These are phyloP conservation scores for Drosophila littoralis DNA, from an alignment of 1,140 invertebrate species.

Conservation along the genomic window DNA sequence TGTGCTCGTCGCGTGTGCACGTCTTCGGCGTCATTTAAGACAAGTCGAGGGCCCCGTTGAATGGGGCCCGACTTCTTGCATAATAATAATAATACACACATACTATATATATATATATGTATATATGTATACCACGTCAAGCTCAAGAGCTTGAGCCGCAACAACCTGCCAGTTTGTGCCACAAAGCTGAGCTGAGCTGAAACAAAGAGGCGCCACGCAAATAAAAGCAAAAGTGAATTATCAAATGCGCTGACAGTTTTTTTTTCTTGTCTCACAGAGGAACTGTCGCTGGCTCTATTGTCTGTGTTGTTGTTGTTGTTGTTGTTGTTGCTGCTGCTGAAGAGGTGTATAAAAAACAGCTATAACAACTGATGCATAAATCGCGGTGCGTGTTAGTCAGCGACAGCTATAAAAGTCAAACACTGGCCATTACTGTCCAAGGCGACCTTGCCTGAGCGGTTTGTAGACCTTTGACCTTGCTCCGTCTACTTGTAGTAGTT, in stretches of 20 bases:
- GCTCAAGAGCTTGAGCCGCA: slow-evolving; percentile 63
- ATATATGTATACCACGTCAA: slow-evolving; percentile 19
- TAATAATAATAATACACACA: slow-evolving; percentile 47
- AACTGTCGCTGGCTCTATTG: slow-evolving; percentile 45
- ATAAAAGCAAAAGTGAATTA: slow-evolving; percentile 63
- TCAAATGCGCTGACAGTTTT: slow-evolving; percentile 75
- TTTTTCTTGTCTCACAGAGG: slow-evolving; percentile 13
- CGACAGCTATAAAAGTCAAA: slow-evolving; percentile 76
- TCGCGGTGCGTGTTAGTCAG: slow-evolving; percentile 67
- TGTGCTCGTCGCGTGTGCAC: slow-evolving; percentile 28
- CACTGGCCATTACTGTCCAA: slow-evolving; percentile 74
- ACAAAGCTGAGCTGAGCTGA: slow-evolving; percentile 57
- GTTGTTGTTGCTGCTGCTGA: too few relatives aligned
- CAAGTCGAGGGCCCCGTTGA: slow-evolving; percentile 59
- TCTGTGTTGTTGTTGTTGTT: slow-evolving; percentile 10
- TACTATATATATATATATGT: neutral
- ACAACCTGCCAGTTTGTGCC: slow-evolving; percentile 60
- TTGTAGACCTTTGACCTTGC: slow-evolving; percentile 83
- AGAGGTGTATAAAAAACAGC: slow-evolving; percentile 2
- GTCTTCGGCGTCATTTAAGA: slow-evolving; percentile 60
- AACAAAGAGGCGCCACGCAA: slow-evolving; percentile 67
- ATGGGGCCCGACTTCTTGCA: slow-evolving; percentile 74
- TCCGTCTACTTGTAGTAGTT: slow-evolving; percentile 50
- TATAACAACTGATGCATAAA: slow-evolving; percentile 48
- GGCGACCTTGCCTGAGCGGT: slow-evolving; percentile 70